These are phyloP conservation scores for Gisinianus flammeolus DNA, from an alignment of 2,888 invertebrate species.

Conservation along the genomic window DNA sequence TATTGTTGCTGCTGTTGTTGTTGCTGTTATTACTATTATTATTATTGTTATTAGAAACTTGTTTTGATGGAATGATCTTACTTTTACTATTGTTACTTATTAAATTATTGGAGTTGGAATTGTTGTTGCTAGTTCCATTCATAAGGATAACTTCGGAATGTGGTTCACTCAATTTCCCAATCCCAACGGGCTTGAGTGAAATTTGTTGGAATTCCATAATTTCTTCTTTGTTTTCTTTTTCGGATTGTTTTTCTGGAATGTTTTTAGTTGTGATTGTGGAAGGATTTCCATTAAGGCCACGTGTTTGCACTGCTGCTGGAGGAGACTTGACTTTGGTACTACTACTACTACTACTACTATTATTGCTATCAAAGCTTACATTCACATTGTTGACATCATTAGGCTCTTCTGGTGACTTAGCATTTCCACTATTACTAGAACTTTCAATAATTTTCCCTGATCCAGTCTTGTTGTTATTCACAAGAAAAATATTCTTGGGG, in stretches of 20 bases:
- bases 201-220: slow-evolving; percentile 39
- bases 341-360: neutral
- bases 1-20: slow-evolving; percentile 23
- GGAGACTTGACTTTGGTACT: slow-evolving; percentile 12
- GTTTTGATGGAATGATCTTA: neutral
- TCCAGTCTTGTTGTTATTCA: slow-evolving; percentile 25
- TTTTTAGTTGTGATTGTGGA: neutral
- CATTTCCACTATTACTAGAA: slow-evolving; percentile 19
- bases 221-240: slow-evolving; percentile 24
- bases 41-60: slow-evolving; percentile 3
- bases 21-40: slow-evolving; percentile 14
- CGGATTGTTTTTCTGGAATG: slow-evolving; percentile 13
- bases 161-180: slow-evolving; percentile 2
- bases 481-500: slow-evolving; percentile 42
- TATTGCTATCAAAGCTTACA: slow-evolving; percentile 17
- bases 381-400: slow-evolving; percentile 11
- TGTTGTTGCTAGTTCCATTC: slow-evolving; percentile 1
- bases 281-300: neutral
- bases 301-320: neutral
- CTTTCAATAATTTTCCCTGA: slow-evolving; percentile 24
- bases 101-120: neutral
- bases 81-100: neutral
- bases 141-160: slow-evolving; percentile 28
- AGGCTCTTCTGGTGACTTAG: slow-evolving; percentile 31
- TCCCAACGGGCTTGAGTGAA: slow-evolving; percentile 33